phyloP scores from a whole-genome alignment of 2,888 invertebrate genomes.

The Nomada fucata region DNA sequence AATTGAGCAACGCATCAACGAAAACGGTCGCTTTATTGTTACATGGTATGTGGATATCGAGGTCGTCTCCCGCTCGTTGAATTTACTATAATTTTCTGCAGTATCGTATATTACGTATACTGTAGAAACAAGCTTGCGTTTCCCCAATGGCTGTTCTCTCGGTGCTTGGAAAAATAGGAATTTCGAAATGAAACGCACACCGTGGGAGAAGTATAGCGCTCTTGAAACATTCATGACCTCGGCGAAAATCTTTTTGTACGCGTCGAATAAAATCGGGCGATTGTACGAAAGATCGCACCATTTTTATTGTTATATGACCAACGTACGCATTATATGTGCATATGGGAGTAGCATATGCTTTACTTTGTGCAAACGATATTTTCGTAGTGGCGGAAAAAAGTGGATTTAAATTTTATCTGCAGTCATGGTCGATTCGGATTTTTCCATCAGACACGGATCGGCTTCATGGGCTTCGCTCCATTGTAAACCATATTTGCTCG shows the following conservation, averaged over 20 bases:
- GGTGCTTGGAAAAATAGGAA: constrained; percentile 45
- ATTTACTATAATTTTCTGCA: constrained; percentile 40
- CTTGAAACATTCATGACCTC: constrained; percentile 52
- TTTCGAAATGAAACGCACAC: constrained; percentile 33
- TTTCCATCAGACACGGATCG: background rate
- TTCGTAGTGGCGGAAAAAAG: background rate
- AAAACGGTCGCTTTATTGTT: background rate
- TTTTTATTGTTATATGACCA: constrained; percentile 1
- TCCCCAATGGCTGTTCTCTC: background rate
- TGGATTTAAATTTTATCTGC: constrained; percentile 11
- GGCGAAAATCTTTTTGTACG: constrained; percentile 1
- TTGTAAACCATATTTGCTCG: background rate
- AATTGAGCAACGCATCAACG: background rate
- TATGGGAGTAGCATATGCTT: background rate
- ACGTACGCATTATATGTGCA: background rate
- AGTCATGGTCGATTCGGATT: background rate
- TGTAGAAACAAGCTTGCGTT: constrained; percentile 44
- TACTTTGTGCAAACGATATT: background rate
- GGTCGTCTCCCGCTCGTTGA: constrained; percentile 33
- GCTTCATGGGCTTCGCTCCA: too few relatives aligned
- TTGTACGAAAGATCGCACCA: background rate
- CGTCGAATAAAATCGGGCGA: constrained; percentile 9
- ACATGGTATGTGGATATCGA: background rate
- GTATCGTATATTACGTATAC: constrained; percentile 49
- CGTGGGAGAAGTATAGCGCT: background rate